These are phyloP conservation scores for Galago senegalensis DNA, from an alignment of 2,797 vertebrate species.

Conservation along the genomic window DNA sequence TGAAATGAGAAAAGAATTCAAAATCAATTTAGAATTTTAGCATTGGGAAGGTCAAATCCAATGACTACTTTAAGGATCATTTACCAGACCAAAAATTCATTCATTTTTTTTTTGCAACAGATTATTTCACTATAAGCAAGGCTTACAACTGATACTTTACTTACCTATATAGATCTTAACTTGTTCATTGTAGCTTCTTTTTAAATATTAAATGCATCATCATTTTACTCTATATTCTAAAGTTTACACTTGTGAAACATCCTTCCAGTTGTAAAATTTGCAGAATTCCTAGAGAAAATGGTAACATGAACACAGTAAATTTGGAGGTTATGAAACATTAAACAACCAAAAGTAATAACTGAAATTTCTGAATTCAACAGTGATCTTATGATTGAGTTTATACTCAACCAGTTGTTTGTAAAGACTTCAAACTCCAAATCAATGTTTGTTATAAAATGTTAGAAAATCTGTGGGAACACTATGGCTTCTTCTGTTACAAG, in stretches of 20 bases:
- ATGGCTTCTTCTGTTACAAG: no score
- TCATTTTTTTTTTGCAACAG: not conserved
- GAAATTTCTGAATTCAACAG: no score
- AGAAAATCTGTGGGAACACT: no score
- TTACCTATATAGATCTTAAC: not conserved
- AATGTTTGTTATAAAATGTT: no score
- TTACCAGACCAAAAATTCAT: not conserved
- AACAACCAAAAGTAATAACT: no score
- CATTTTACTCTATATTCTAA: not conserved
- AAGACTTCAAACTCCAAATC: no score
- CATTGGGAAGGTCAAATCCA: not conserved
- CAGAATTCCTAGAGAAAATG: no score
- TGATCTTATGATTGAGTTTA: no score
- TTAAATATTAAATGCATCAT: not conserved
- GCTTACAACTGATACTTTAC: not conserved
- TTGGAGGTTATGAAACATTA: no score
- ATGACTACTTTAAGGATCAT: not conserved
- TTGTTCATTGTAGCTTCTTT: not conserved
- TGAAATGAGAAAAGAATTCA: not conserved
- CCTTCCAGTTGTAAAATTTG: not conserved
- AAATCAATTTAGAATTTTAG: not conserved
- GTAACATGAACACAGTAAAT: no score
- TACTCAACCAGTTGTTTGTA: no score
- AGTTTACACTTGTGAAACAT: not conserved
- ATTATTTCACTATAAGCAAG: not conserved